Evolutionary conservation across 1,140 invertebrate species (phyloP), one percentile per base, ranked within the genome.

Genomic region (Dolichoris vasculosae): DNA sequence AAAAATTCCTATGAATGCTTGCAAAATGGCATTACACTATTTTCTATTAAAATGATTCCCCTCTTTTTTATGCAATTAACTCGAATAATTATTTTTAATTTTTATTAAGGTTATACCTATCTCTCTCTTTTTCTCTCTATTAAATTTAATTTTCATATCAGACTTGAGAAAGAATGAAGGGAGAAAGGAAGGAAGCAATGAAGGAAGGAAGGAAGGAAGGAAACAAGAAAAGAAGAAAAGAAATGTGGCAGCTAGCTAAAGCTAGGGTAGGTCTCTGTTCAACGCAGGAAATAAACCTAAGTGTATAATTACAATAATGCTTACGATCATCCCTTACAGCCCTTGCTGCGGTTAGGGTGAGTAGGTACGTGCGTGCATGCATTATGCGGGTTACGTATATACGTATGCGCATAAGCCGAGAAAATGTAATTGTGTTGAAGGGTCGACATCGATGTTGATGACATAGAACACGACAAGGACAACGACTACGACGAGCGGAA

Each of bases 231-330:
- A 32, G 40, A 43, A 20, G 32, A 59, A 26, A n/a, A 2, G 43
- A 51, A 67, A 69, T 38, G 46, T 13, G 26, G 80, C 71, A 43
- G n/a, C n/a, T n/a, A 46, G 26, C 30, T 23, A 86, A 87, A 87
- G 88, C 88, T 89, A 87, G 89, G 89, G 84, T 87, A 90, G 87
- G 59, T 73, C 73, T 38, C 26, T 23, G 32, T 69, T 32, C 73
- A 40, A 38, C n/a, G 90, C 92, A 92, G 92, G 91, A 93, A 93
- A 93, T 93, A 93, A 93, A 93, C 92, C 90, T 93, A 92, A 93
- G 91, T 93, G 91, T 92, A 92, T 93, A 92, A 93, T 93, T 93
- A 93, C 91, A 92, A 92, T 93, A 91, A 92, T 93, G 93, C 92
- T 93, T 92, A 83, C 89, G 89, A 87, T 88, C 78, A 85, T 87